Evolutionary conservation across 2,888 invertebrate species (phyloP).

Genomic region (Lissonota sp.): DNA sequence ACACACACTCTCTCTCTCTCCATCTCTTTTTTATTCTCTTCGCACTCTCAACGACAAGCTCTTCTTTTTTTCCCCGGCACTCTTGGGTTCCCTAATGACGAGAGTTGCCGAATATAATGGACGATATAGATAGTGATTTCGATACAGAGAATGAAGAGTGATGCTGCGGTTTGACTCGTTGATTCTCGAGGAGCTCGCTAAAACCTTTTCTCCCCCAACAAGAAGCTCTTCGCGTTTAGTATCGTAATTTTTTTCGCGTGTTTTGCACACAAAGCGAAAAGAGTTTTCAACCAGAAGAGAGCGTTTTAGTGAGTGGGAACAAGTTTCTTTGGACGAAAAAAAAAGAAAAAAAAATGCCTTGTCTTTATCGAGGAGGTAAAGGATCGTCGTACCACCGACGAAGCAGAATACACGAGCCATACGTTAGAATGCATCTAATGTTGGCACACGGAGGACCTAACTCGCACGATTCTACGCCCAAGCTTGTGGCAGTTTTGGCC

Average conservation of each 20-base stretch:
- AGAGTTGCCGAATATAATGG: slow-evolving; percentile 23
- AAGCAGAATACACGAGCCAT: slow-evolving; percentile 24
- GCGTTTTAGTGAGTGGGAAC: slow-evolving; percentile 3
- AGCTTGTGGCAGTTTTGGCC: too few relatives aligned
- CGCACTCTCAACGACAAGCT: slow-evolving; percentile 20
- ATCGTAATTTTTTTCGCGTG: slow-evolving; percentile 58
- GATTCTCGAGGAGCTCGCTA: slow-evolving; percentile 35
- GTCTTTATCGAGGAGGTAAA: slow-evolving; percentile 53
- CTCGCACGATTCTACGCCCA: too few relatives aligned
- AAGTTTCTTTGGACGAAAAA: not conserved
- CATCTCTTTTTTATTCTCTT: not conserved
- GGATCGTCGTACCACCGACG: slow-evolving; percentile 55
- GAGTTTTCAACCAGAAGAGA: slow-evolving; percentile 23
- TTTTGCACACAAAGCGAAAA: slow-evolving; percentile 43
- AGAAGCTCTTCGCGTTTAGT: slow-evolving; percentile 14
- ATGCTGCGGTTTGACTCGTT: slow-evolving; percentile 17
- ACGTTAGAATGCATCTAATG: not conserved
- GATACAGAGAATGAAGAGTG: slow-evolving; percentile 23
- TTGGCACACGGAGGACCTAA: not conserved
- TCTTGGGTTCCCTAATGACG: slow-evolving; percentile 4
- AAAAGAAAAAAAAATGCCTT: slow-evolving; percentile 24
- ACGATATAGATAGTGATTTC: slow-evolving; percentile 13
- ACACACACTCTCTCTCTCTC: not conserved
- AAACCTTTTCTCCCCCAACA: not conserved
- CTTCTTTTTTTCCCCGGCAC: not conserved